These are phyloP conservation scores for Halcyon senegalensis DNA, from an alignment of 2,113 vertebrate genomes.

Conservation along the genomic window DNA sequence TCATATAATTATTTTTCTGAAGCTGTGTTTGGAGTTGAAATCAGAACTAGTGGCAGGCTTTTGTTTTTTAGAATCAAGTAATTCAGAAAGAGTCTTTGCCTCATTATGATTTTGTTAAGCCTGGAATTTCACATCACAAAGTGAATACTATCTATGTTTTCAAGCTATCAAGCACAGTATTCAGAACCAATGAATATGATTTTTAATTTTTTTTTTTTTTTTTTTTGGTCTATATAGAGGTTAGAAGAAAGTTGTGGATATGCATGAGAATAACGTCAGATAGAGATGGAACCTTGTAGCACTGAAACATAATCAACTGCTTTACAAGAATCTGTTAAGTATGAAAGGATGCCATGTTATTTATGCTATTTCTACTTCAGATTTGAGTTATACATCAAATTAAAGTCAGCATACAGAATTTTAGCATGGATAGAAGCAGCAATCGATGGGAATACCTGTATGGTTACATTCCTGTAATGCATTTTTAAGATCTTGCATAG, in stretches of 20 bases:
- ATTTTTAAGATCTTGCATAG: neutral
- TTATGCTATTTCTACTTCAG: neutral
- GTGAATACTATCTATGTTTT: neutral
- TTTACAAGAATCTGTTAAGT: neutral
- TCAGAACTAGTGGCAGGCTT: neutral
- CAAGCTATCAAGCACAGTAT: neutral
- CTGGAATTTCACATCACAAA: neutral
- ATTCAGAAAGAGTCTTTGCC: slow-evolving; percentile 13
- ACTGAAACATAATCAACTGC: neutral
- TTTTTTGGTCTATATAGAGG: neutral
- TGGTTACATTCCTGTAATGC: neutral
- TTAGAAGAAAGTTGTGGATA: neutral
- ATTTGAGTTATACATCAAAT: neutral
- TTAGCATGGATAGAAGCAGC: neutral
- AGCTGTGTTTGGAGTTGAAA: neutral
- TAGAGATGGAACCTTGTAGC: neutral
- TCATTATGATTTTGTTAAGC: neutral
- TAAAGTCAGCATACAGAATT: neutral
- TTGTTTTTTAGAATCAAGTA: neutral
- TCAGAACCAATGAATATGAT: neutral
- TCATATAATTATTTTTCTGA: neutral
- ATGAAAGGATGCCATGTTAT: neutral
- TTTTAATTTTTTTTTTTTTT: neutral
- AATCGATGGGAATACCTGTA: neutral
- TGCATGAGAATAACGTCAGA: neutral